Base-by-base conservation (phyloP, 2,888 invertebrate genomes). In the Hyalella azteca region DNA sequence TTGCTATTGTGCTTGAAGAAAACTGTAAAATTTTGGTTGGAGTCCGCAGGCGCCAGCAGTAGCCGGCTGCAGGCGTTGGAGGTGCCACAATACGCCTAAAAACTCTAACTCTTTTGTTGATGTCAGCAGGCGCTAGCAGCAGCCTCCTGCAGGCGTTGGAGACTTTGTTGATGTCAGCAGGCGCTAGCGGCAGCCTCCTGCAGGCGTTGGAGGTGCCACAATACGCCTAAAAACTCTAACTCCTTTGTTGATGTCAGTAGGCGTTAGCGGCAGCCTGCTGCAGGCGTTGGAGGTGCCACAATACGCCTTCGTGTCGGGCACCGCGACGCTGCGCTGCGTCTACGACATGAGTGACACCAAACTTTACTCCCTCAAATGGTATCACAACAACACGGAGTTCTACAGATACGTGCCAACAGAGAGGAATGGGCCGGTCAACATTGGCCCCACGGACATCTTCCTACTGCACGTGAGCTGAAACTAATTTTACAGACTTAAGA, bases 351-450 rank as follows among this genome's bases (percentile, higher is more conserved):
- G 39, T 13, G 40, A 73, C 73, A 73, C 73, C 15, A 36, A 73
- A 39, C 73, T 73, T 7, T 73, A 73, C 73, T 73, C 73, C 36
- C 73, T 73, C 39, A 73, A 73, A 29, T 73, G 73, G 73, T 73
- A 73, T 39, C 73, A 73, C 73, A 73, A 73, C 39, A 73, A 73
- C 73, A 73, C 73, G 5, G 73, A 73, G 73, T 73, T 73, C 73
- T 73, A 73, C 73, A 36, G 73, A 73, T 73, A 73, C 40, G 73
- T 73, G 73, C 73, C 73, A 3, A 73, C 73, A 15, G 73, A 73
- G 73, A 73, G 73, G 40, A 73, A 73, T 39, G 73, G 73, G 22
- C 73, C 73, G 9, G 73, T 73, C 73, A 73, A 73, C n/a, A 73
- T 73, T 29, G 73, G 73, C 36, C 73, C 73, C 3, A 73, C 73